phyloP scores from a whole-genome alignment of 2,797 vertebrate species.

The Gephyroberyx darwinii region DNA sequence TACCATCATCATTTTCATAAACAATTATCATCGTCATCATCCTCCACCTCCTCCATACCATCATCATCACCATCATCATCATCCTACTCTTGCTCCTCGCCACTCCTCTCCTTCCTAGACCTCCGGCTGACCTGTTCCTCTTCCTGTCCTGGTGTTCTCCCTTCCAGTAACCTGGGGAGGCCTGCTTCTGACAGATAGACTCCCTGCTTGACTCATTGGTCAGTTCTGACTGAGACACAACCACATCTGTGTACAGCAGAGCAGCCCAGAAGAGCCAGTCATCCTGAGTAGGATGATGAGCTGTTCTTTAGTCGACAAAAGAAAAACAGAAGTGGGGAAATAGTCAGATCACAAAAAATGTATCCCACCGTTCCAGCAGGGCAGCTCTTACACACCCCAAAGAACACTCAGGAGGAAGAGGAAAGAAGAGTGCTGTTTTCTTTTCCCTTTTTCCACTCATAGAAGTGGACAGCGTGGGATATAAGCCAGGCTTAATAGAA shows the following conservation, averaged over 20 bases:
- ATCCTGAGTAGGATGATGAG: slow-evolving; percentile 31
- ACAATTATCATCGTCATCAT: slow-evolving; percentile 23
- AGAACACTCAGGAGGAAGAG: background rate
- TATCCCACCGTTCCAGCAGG: background rate
- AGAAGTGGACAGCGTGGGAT: slow-evolving; percentile 11
- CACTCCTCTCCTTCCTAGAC: background rate
- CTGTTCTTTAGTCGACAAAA: background rate
- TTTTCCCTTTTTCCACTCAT: background rate
- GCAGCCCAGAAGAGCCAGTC: slow-evolving; percentile 20
- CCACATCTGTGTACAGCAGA: slow-evolving; percentile 16
- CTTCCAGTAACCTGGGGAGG: slow-evolving; percentile 17
- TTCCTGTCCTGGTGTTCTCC: slow-evolving; percentile 12
- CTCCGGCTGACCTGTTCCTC: slow-evolving; percentile 19
- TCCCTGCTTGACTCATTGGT: slow-evolving; percentile 44
- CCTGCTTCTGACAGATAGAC: slow-evolving; percentile 27
- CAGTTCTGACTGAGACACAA: slow-evolving; percentile 32
- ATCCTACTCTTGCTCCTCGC: slow-evolving; percentile 5
- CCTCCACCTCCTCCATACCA: slow-evolving; percentile 24
- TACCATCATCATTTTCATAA: slow-evolving; percentile 20
- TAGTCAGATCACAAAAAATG: slow-evolving; percentile 6
- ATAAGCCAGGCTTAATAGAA: slow-evolving; percentile 15
- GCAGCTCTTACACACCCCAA: background rate
- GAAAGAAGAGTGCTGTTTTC: background rate
- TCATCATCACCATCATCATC: slow-evolving; percentile 5
- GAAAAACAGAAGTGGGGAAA: background rate